A percentile compares a stretch with the other conserved stretches of the same genome.
phyloP scores from a whole-genome alignment of 2,113 vertebrate genomes.

The Myrmecophaga tridactyla region DNA sequence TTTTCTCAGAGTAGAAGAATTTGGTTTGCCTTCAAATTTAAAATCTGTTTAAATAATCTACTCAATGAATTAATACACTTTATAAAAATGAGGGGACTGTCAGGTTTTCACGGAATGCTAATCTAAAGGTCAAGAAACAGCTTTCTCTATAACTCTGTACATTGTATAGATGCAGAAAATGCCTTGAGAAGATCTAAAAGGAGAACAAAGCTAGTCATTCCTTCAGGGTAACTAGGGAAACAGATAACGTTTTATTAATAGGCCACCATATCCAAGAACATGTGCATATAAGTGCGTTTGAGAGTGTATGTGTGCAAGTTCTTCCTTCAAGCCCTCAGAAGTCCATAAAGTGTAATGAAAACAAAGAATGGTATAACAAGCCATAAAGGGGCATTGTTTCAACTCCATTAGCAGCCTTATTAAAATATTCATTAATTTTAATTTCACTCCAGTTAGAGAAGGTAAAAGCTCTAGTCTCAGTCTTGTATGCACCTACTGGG shows the following conservation, averaged over 20 bases:
- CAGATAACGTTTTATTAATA: background rate
- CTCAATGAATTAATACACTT: background rate
- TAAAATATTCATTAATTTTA: constrained; percentile 56
- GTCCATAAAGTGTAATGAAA: constrained; percentile 21
- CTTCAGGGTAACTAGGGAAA: background rate
- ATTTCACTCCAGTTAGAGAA: constrained; percentile 18
- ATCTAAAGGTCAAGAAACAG: background rate
- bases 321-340: background rate
- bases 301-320: background rate
- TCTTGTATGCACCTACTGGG: background rate
- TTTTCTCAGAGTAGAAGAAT: background rate
- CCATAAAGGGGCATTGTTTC: constrained; percentile 17
- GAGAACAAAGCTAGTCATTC: background rate
- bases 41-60: background rate
- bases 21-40: background rate
- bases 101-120: background rate
- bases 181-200: background rate
- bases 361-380: background rate
- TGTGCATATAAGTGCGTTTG: background rate
- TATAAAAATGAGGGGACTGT: background rate
- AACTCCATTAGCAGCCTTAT: constrained; percentile 33
- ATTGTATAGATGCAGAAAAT: background rate
- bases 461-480: background rate
- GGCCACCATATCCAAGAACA: background rate
- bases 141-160: background rate